These are phyloP conservation scores for Rallus limicola DNA, from an alignment of 2,113 vertebrate genomes.

Conservation along the genomic window DNA sequence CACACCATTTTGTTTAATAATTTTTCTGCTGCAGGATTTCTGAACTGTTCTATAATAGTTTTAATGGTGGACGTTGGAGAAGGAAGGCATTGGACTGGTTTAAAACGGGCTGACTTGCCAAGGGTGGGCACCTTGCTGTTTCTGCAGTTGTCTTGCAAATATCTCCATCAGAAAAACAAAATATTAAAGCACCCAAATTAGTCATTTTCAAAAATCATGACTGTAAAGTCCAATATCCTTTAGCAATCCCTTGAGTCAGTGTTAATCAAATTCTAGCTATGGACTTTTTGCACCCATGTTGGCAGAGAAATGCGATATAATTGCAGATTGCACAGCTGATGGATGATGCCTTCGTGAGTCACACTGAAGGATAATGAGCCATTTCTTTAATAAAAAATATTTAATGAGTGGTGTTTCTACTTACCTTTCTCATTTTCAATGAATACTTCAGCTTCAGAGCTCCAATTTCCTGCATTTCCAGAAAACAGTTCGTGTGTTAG, in stretches of 20 bases:
- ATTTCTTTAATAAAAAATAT: conserved; percentile 25
- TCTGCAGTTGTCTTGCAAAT: background rate
- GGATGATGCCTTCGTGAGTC: conserved; percentile 19
- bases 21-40: background rate
- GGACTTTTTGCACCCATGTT: background rate
- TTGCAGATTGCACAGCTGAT: background rate
- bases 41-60: background rate
- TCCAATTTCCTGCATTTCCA: conserved; percentile 2
- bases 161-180: background rate
- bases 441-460: background rate
- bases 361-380: conserved; percentile 1
- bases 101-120: background rate
- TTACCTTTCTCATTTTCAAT: conserved; percentile 9
- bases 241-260: background rate
- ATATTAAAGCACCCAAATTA: background rate
- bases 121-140: background rate
- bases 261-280: background rate
- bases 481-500: background rate
- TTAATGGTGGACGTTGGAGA: background rate
- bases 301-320: background rate
- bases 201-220: background rate
- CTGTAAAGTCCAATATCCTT: background rate
- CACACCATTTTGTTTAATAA: background rate
- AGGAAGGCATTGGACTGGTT: background rate
- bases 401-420: background rate